phyloP scores from a whole-genome alignment of 2,797 vertebrate species.

The Heterohyrax brucei region DNA sequence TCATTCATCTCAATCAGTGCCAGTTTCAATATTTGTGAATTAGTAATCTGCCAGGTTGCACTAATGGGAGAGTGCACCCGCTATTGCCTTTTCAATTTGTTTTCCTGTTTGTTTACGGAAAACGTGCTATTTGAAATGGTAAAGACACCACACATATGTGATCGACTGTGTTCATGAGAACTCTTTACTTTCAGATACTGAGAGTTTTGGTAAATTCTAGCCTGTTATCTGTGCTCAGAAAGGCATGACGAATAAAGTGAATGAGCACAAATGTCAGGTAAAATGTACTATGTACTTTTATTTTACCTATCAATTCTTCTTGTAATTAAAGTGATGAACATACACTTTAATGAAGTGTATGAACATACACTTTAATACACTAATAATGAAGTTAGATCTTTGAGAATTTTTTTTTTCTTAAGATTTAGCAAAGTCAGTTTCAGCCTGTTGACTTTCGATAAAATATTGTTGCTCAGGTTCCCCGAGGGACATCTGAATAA shows the following conservation, averaged over 20 bases:
- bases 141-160: constrained; percentile 75
- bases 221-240: constrained; percentile 65
- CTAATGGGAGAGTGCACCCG: constrained; percentile 87
- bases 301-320: constrained; percentile 78
- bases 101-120: constrained; percentile 86
- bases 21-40: constrained; percentile 91
- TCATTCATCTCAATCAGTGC: constrained; percentile 89
- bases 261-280: constrained; percentile 72
- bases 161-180: constrained; percentile 80
- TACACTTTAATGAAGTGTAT: too few relatives aligned
- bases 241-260: constrained; percentile 78
- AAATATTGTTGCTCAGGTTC: constrained; percentile 79
- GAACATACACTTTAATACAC: constrained; percentile 81
- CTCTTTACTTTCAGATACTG: constrained; percentile 73
- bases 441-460: constrained; percentile 81
- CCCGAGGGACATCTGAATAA: constrained; percentile 69
- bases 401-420: constrained; percentile 80
- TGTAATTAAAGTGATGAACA: constrained; percentile 85
- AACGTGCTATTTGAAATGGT: constrained; percentile 81
- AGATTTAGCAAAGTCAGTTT: constrained; percentile 75
- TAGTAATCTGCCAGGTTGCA: constrained; percentile 85
- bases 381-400: constrained; percentile 80
- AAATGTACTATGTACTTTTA: constrained; percentile 77
- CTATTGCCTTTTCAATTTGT: constrained; percentile 87
- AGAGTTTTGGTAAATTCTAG: constrained; percentile 79